Evolutionary conservation across 2,888 invertebrate genomes (phyloP), one percentile per base, ranked within the genome.

Genomic region (Julus scandinavius): DNA sequence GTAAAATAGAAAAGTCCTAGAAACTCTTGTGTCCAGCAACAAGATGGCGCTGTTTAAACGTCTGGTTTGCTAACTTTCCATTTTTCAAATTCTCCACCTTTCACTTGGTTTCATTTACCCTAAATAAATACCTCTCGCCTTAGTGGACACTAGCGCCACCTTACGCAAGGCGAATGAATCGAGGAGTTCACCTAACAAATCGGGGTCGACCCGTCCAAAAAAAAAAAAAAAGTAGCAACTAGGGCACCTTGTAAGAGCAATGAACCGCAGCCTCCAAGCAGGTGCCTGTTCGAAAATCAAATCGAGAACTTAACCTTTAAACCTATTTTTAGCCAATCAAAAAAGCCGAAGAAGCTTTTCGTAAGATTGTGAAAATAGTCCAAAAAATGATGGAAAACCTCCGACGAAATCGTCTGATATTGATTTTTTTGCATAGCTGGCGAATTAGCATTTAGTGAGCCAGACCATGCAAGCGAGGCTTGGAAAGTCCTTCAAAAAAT

Each of bases 181-280:
- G 9, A 13, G 9, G 29, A 72, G 72, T 72, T 72, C 72, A 72
- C 29, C 72, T 29, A 72, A 29, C 29, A 11, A 72, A 72, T 72
- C 72, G 72, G 72, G 72, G 72, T 72, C 72, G 72, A 29, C 9
- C 72, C 72, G 29, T 29, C 72, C 72, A 20, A 20, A 5, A 45
- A 45, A 45, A 45, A 45, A 45, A 45, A 45, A 72, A 72, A 72
- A 72, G 29, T n/a, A 20, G 29, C 72, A 72, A 72, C 72, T 72
- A 72, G 72, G 72, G 72, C 72, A 72, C 72, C 72, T 72, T 72
- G 72, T 29, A 72, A 72, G 72, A 72, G 72, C 72, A 72, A 72
- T 72, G 72, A 72, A 72, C 72, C n/a, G 29, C 29, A 72, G 72
- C 72, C 72, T 72, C 72, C 72, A 29, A 72, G 72, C 72, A 72